These are phyloP conservation scores for Dasysyrphus albostriatus DNA, from an alignment of 2,888 invertebrate genomes.

Conservation along the genomic window DNA sequence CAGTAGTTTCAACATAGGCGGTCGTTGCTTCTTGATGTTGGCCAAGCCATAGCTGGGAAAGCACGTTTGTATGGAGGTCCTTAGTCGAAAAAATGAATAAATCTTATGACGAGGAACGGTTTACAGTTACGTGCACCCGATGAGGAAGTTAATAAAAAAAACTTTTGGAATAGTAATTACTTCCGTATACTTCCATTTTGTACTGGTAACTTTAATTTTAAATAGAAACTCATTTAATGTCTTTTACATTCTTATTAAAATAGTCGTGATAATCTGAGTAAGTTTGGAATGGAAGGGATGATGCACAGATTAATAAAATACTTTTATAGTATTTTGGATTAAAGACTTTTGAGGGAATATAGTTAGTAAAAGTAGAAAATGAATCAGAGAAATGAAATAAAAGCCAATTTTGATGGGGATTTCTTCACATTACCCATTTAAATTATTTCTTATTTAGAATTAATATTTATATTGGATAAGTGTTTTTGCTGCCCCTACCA, in stretches of 20 bases:
- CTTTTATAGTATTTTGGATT: too few species aligned
- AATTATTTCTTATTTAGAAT: too few species aligned
- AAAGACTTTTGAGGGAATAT: too few species aligned
- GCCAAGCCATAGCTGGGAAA: conserved; percentile 8
- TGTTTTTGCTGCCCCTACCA: too few species aligned
- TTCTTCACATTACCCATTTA: too few species aligned
- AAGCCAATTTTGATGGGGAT: too few species aligned
- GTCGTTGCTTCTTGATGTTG: conserved; percentile 10
- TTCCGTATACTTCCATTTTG: conserved; percentile 47
- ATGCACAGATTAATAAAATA: not conserved
- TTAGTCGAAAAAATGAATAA: conserved; percentile 66
- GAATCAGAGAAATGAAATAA: too few species aligned
- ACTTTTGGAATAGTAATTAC: conserved; percentile 58
- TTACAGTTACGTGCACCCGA: conserved; percentile 55
- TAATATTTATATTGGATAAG: too few species aligned
- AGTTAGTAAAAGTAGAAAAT: too few species aligned
- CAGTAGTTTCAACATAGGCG: conserved; percentile 25
- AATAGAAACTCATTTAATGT: conserved; percentile 21
- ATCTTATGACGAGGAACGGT: conserved; percentile 60
- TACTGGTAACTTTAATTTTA: not conserved
- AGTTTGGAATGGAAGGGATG: not conserved
- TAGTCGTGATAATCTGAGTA: not conserved
- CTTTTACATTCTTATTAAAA: not conserved
- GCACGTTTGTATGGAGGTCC: conserved; percentile 48
- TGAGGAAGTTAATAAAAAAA: conserved; percentile 56